Base-by-base conservation (phyloP, 2,888 invertebrate genomes). In the Eretmocerus hayati region DNA sequence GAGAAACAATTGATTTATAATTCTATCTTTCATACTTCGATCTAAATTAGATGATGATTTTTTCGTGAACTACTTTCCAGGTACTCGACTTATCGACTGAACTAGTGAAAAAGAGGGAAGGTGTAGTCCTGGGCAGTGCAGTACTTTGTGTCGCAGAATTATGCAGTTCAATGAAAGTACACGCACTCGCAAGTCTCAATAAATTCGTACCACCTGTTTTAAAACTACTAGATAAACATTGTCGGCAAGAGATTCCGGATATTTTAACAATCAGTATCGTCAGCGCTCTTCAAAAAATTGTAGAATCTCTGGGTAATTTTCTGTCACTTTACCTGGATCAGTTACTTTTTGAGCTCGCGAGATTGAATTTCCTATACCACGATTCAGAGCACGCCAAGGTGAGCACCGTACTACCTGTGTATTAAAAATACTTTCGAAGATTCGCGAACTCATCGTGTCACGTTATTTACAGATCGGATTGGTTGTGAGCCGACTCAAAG, bases 261-360 rank as follows among this genome's bases (percentile, higher is more conserved):
- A 59, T 83, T 18, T 72, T 82, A 0, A 69, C 85, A n/a, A 66
- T 85, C 16, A 87, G 89, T 65, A 80, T 85, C 5, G 78, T 91
- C 2, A 87, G 88, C 3, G 84, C 88, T 0, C 73, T 91, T 26
- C 82, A 86, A 50, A 90, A 90, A 70, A 81, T 94, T 33, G 80
- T 92, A 4, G 87, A 89, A 63, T 83, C 85, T 21, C 68, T 94
- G 35, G 84, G 90, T 0, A 75, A 86, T 32, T 95, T 94, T 67
- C 68, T 95, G 55, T 91, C 90, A 53, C 88, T 90, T 0, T 92
- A 92, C 70, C 73, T 93, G 26, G 80, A 82, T 56, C 82, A 85
- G 58, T 75, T 90, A 26, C 65, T 90, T 1, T 76, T 75, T 8
- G 81, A 84, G 57, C 71, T 87, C 33, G 78, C 82, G 1, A 74